Base-by-base conservation (phyloP, 2,888 invertebrate genomes). In the Mystacides longicornis region DNA sequence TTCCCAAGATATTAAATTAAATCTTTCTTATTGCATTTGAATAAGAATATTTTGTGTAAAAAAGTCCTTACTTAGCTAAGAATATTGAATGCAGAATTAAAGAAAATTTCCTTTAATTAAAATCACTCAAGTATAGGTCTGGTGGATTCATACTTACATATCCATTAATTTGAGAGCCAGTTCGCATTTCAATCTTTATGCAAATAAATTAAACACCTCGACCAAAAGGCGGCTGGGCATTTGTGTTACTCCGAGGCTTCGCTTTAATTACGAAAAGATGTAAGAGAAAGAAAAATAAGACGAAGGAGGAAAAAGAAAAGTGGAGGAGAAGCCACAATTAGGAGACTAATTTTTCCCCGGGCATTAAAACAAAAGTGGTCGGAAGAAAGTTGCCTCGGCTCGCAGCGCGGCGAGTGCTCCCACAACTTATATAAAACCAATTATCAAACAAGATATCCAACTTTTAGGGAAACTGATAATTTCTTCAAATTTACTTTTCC, bases 401-500 rank as follows among this genome's bases (percentile, higher is more conserved):
- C 53, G 56, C 46, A 43, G 7, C 23, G 49, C 48, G 37, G 33
- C 22, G 27, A 43, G 43, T 22, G 33, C 43, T 23, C 51, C 50
- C 31, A 51, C 23, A 57, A 60, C 57, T 55, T 60, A 14, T 59
- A 59, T 60, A 57, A 60, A 57, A 58, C 57, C 57, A 58, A 60
- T 60, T 58, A n/a, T n/a, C n/a, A 58, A 56, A 43, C 55, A 51
- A 50, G 49, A 57, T 53, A 57, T 57, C 57, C 37, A 54, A 55
- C 57, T 57, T 58, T 16, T 37, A 56, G 54, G 54, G 54, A 54
- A 54, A 56, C 58, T 60, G 58, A 58, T 60, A 60, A 60, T 60
- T 58, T 58, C 54, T 56, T 23, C 58, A 58, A 58, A 54, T 60
- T 60, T 56, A 58, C 60, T 60, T 60, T 60, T 60, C 54, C 51